Base-by-base conservation (phyloP, 2,797 vertebrate species). In the Artibeus lituratus region DNA sequence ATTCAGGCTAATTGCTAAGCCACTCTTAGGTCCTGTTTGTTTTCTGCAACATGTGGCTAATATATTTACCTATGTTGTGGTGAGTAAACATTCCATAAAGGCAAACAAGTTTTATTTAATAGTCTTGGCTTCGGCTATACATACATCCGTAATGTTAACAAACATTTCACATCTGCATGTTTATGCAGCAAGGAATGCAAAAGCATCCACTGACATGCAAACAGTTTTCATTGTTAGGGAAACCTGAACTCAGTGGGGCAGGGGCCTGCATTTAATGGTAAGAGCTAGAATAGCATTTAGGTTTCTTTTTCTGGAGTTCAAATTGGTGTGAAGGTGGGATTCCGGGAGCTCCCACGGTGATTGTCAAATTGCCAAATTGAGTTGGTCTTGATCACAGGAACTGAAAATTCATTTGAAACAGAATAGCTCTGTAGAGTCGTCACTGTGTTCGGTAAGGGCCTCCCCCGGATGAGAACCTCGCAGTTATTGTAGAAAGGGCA, bases 341-440 rank as follows among this genome's bases (percentile, higher is more conserved):
- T 73, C 51, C 10, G 0, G 62, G 49, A 39, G 10, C 15, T 92
- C 49, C 18, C 5, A 0, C 1, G 4, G 78, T n/a, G 29, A 21
- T 42, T 57, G 57, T 72, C 62, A 84, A 44, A 62, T 69, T 84
- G 72, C 12, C 53, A 67, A 3, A 7, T 32, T 47, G 5, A 67
- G 26, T 53, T 93, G 22, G 42, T 83, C 47, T 94, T 73, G 24
- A 76, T 22, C 85, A 32, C 29, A 80, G 21, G 82, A 94, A 92
- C 14, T 22, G 87, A 86, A 95, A 93, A 88, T 67, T 49, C 21
- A 29, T 80, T 78, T 92, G 90, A 72, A 87, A 57, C 65, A 35
- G 37, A 93, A 70, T 51, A 67, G 32, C n/a, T 69, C 76, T 65
- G 4, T 14, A 7, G 59, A 21, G 7, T 44, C 86, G 32, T 53